Evolutionary conservation across 2,113 vertebrate species (phyloP).

Genomic region (Vidua chalybeata): DNA sequence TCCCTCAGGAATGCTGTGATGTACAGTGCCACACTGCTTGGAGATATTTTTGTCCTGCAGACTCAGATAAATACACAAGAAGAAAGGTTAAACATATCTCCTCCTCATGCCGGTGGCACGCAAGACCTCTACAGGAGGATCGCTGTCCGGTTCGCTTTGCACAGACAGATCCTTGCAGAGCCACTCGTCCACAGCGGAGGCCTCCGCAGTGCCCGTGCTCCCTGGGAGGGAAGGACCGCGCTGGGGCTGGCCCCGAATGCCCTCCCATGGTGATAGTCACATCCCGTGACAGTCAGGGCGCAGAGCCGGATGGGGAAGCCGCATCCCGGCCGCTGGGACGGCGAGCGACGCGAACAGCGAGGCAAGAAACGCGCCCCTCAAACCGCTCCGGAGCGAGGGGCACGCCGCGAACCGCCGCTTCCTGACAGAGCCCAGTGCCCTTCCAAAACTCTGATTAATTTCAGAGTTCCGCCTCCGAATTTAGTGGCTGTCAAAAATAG

Average conservation of each 20-base stretch:
- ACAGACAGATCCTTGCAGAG: accelerated
- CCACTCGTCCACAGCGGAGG: accelerated
- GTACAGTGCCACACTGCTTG: not conserved
- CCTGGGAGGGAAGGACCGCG: accelerated
- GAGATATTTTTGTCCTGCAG: not conserved
- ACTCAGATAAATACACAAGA: not conserved
- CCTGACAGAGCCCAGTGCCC: not conserved
- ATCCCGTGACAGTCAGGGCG: not conserved
- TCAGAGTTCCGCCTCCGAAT: not conserved
- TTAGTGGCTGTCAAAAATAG: not conserved
- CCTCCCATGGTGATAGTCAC: accelerated
- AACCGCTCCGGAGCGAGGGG: accelerated
- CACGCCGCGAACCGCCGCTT: accelerated
- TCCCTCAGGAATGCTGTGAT: not conserved
- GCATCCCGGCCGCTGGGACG: accelerated
- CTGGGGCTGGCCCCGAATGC: not conserved
- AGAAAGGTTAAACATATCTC: not conserved
- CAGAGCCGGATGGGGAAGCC: accelerated
- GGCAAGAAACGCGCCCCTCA: not conserved
- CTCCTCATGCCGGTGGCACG: not conserved
- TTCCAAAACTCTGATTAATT: not conserved
- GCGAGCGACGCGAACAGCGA: accelerated
- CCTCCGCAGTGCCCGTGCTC: accelerated
- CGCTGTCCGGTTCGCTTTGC: not conserved
- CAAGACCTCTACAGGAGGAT: not conserved